Evolutionary conservation across 1,140 invertebrate species (phyloP), one percentile per base, ranked within the genome.

Genomic region (Plectus sambesii): DNA sequence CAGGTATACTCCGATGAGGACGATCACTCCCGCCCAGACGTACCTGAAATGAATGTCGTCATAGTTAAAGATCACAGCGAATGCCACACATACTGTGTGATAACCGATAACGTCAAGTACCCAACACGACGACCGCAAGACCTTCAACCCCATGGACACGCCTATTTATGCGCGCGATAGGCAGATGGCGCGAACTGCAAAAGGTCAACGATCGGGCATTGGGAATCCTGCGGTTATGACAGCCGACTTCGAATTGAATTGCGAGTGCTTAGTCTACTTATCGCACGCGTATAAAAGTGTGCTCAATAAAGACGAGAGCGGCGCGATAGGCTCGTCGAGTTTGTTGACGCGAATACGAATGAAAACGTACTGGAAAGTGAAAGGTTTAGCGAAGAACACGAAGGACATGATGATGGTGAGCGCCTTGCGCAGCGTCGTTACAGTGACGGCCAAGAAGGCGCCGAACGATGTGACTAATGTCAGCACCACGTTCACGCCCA

Each of bases 321-420:
- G 29, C 38, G 35, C 33, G 29, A 44, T 42, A 23, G 52, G 47
- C 42, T 27, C 53, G 26, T 44, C 33, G 22, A 40, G 25, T 22
- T 42, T 55, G 17, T 36, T n/a, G n/a, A n/a, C n/a, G n/a, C n/a
- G 17, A 33, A 46, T 17, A 61, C 47, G 29, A 6, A 43, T 40
- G 39, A 51, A 51, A 53, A 80, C 83, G 82, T 77, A 90, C 83
- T 87, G 83, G 49, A 84, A 77, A 8, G 85, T 87, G 64, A 94
- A 94, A 4, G 89, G 88, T 70, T 94, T 96, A 66, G 81, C 80
- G 66, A 96, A 94, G 56, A 92, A 80, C 30, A 92, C 51, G 72
- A 96, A 96, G 1, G 88, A 93, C 49, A 93, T 75, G 29, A 87
- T 73, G 41, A 94, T 92, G 1, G 88, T 87, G 1, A 93, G 74